Evolutionary conservation across 1,140 invertebrate species (phyloP).

Genomic region (Polypedilum vanderplanki): DNA sequence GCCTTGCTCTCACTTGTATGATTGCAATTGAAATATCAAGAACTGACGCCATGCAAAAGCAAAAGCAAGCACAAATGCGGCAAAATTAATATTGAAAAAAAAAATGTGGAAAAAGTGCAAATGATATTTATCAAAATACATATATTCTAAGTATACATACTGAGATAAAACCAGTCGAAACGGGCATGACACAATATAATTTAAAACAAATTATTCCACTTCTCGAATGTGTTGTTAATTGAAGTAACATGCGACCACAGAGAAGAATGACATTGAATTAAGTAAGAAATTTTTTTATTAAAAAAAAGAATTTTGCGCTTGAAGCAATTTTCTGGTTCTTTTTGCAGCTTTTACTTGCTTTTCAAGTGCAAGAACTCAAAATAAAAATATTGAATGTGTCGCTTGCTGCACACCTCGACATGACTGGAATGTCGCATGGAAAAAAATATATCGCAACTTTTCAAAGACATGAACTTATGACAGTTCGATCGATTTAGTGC

Average conservation of each 20-base stretch:
- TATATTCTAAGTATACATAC: neutral
- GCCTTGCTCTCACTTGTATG: too few species aligned
- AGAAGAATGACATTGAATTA: slow-evolving; percentile 2
- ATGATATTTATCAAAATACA: neutral
- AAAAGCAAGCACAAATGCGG: neutral
- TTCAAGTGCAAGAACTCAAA: too few species aligned
- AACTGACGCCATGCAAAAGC: neutral
- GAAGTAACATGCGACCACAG: neutral
- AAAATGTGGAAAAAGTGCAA: neutral
- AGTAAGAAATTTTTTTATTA: neutral
- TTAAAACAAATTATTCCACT: slow-evolving; percentile 14
- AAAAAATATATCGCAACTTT: too few species aligned
- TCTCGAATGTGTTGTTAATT: slow-evolving; percentile 18
- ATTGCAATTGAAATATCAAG: too few species aligned
- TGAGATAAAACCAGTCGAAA: slow-evolving; percentile 11
- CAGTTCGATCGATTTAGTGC: neutral
- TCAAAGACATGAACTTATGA: slow-evolving; percentile 1
- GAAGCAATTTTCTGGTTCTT: neutral
- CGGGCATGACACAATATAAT: neutral
- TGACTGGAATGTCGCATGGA: too few species aligned
- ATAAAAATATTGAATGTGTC: too few species aligned
- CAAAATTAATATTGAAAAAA: neutral
- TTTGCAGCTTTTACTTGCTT: too few species aligned
- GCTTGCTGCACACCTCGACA: too few species aligned
- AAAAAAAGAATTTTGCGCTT: neutral